Percentiles rank a stretch among this genome's conserved stretches.
Evolutionary conservation across 2,113 vertebrate species (phyloP).

Genomic region (Hemiprocne comata): DNA sequence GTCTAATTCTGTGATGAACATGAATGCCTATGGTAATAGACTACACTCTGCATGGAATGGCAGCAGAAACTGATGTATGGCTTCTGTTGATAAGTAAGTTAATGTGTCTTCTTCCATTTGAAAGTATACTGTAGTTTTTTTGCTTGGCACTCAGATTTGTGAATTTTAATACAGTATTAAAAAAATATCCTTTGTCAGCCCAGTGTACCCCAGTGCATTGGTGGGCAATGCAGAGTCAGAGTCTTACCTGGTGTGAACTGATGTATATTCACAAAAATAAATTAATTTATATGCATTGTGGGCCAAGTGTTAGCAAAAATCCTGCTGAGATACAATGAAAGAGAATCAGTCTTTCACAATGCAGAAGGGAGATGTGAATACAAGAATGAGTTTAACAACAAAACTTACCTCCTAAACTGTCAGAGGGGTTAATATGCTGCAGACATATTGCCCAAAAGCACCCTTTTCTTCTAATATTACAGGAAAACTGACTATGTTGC

Average conservation of each 20-base stretch:
- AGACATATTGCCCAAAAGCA: neutral
- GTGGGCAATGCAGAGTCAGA: neutral
- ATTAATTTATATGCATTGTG: neutral
- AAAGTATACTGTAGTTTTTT: neutral
- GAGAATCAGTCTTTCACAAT: neutral
- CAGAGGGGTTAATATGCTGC: neutral
- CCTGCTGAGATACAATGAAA: neutral
- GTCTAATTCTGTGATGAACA: neutral
- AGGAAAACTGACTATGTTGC: constrained; percentile 24
- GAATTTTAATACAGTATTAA: neutral
- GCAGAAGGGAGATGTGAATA: neutral
- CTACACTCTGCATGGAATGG: neutral
- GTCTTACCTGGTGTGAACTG: neutral
- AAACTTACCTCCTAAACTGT: neutral
- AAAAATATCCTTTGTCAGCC: neutral
- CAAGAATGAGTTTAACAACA: neutral
- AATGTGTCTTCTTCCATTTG: neutral
- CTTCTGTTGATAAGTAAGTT: neutral
- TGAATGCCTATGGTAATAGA: neutral
- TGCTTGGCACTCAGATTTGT: neutral
- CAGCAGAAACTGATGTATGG: neutral
- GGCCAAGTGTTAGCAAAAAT: neutral
- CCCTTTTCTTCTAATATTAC: neutral
- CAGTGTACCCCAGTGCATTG: neutral
- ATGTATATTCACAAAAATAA: neutral